Evolutionary conservation across 2,888 invertebrate genomes (phyloP).

Genomic region (Apamea anceps): DNA sequence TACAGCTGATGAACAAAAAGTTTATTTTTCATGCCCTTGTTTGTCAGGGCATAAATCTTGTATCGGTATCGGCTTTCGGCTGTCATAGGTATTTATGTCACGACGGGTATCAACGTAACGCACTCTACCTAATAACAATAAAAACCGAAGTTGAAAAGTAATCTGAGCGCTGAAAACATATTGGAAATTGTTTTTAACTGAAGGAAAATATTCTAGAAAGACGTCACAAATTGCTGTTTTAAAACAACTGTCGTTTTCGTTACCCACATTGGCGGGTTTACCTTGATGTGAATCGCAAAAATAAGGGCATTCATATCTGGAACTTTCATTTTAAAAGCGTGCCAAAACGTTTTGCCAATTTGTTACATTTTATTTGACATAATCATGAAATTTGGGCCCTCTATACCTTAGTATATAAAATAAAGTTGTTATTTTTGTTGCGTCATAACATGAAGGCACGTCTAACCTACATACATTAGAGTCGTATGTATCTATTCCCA

Average conservation of each 20-base stretch:
- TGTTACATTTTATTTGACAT: constrained; percentile 52
- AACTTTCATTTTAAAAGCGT: constrained; percentile 56
- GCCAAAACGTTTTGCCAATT: constrained; percentile 44
- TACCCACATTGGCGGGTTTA: constrained; percentile 35
- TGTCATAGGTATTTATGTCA: constrained; percentile 64
- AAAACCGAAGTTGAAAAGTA: constrained; percentile 53
- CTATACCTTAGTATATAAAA: constrained; percentile 26
- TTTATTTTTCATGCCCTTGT: constrained; percentile 80
- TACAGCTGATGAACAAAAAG: constrained; percentile 86
- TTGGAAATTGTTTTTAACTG: constrained; percentile 50
- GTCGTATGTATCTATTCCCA: constrained; percentile 60
- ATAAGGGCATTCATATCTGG: constrained; percentile 41
- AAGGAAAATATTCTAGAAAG: constrained; percentile 34
- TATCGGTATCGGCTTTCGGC: constrained; percentile 65
- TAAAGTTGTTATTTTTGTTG: constrained; percentile 21
- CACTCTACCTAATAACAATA: constrained; percentile 52
- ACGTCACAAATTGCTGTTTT: constrained; percentile 43
- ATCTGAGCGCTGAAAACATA: constrained; percentile 44
- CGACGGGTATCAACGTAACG: constrained; percentile 49
- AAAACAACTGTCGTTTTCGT: constrained; percentile 52
- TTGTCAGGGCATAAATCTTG: constrained; percentile 74
- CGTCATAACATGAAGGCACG: constrained; percentile 29
- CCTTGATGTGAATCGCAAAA: constrained; percentile 54
- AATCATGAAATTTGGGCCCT: constrained; percentile 23
- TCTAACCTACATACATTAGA: constrained; percentile 54